phyloP scores from a whole-genome alignment of 2,888 invertebrate genomes.

The Noctua fimbriata region DNA sequence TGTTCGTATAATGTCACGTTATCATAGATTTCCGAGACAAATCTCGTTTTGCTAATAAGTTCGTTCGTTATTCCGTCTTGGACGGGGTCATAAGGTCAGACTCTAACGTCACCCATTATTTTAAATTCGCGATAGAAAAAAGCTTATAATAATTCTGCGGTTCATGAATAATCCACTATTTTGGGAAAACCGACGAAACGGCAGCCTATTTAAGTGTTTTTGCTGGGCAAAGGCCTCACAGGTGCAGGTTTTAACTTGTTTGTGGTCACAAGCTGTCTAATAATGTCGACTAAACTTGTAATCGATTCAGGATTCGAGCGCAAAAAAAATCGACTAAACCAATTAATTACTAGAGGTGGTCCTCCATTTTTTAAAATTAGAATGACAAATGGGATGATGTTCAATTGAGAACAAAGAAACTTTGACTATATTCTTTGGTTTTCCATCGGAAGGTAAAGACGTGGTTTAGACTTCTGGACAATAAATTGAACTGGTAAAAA shows the following conservation, averaged over 20 bases:
- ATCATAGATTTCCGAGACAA: slow-evolving; percentile 52
- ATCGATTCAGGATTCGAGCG: slow-evolving; percentile 30
- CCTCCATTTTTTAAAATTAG: slow-evolving; percentile 4
- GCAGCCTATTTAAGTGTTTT: slow-evolving; percentile 50
- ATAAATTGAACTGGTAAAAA: slow-evolving; percentile 5
- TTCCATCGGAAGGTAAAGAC: too few relatives aligned
- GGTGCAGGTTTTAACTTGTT: slow-evolving; percentile 56
- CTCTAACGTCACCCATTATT: slow-evolving; percentile 75
- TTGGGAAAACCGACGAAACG: slow-evolving; percentile 67
- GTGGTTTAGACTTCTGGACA: background rate
- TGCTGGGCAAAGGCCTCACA: slow-evolving; percentile 55
- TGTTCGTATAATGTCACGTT: slow-evolving; percentile 53
- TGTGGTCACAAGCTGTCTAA: slow-evolving; percentile 37
- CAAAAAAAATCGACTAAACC: slow-evolving; percentile 32
- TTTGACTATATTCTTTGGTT: background rate
- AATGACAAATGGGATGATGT: background rate
- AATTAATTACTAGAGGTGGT: slow-evolving; percentile 26
- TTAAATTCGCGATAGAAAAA: slow-evolving; percentile 69
- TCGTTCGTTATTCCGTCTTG: slow-evolving; percentile 70
- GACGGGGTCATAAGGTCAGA: slow-evolving; percentile 78
- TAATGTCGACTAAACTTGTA: slow-evolving; percentile 43
- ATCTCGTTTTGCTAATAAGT: slow-evolving; percentile 64
- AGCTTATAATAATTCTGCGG: slow-evolving; percentile 55
- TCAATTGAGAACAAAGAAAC: slow-evolving; percentile 2
- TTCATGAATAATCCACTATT: slow-evolving; percentile 63